Evolutionary conservation across 2,113 vertebrate species (phyloP).

Genomic region (Sceloporus undulatus): DNA sequence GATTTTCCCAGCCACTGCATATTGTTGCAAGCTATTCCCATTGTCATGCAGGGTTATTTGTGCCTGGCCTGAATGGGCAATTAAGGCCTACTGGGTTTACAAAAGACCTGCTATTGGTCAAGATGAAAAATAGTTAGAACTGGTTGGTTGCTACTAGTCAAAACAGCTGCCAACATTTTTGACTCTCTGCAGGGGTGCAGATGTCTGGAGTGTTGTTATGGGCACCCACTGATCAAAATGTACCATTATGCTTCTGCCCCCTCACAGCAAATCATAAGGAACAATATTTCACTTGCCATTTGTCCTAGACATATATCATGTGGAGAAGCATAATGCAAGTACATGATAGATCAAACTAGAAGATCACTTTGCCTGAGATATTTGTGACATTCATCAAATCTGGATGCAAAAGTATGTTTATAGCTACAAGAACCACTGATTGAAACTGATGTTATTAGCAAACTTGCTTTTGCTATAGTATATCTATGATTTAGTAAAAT

Average conservation of each 20-base stretch:
- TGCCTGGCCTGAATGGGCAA: background rate
- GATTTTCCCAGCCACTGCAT: background rate
- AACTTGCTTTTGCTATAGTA: background rate
- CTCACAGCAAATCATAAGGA: background rate
- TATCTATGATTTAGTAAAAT: background rate
- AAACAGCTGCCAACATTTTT: too few relatives aligned
- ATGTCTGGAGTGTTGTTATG: too few relatives aligned
- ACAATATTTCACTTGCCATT: background rate
- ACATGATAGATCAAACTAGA: background rate
- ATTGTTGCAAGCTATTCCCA: background rate
- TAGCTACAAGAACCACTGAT: background rate
- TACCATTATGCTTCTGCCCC: background rate
- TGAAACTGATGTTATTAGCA: background rate
- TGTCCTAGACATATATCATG: conserved; percentile 3
- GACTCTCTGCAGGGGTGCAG: too few relatives aligned
- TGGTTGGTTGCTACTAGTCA: too few relatives aligned
- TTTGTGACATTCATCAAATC: background rate
- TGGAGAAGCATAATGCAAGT: background rate
- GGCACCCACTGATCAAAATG: background rate
- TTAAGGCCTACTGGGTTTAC: background rate
- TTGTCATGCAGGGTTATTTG: background rate
- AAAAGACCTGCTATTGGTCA: background rate
- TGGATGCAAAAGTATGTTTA: background rate
- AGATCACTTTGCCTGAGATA: background rate
- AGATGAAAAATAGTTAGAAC: background rate